Percentiles rank a stretch among this genome's conserved stretches.
Evolutionary conservation across 1,140 invertebrate species (phyloP).

Genomic region (Theocolax elegans): DNA sequence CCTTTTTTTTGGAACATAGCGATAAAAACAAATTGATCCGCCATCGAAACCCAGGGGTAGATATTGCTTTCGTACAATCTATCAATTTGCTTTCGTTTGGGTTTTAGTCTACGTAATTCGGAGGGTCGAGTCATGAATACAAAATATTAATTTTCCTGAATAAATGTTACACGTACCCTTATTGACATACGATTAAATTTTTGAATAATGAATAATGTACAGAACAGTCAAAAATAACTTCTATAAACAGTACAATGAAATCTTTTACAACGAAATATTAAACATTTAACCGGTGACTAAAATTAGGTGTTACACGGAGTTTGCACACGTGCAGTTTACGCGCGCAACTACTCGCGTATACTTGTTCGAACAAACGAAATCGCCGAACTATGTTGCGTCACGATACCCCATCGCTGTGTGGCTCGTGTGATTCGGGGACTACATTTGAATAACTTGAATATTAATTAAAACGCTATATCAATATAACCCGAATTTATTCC

Average conservation of each 20-base stretch:
- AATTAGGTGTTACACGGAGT: too few species aligned
- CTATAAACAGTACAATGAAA: too few species aligned
- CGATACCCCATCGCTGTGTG: neutral
- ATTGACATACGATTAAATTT: too few species aligned
- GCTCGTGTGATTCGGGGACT: slow-evolving; percentile 7
- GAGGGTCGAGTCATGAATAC: too few species aligned
- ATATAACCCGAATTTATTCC: slow-evolving; percentile 3
- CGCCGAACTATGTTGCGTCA: slow-evolving; percentile 7
- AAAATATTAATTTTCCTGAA: too few species aligned
- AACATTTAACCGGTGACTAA: too few species aligned
- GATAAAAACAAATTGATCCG: neutral
- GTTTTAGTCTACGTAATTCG: too few species aligned
- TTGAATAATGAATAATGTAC: too few species aligned
- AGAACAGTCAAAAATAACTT: too few species aligned
- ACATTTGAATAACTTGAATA: slow-evolving; percentile 23
- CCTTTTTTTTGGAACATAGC: neutral
- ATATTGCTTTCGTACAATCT: neutral
- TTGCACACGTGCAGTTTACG: neutral
- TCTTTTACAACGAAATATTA: too few species aligned
- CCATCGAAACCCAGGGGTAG: too few species aligned
- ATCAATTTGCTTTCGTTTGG: neutral
- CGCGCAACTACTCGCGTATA: neutral
- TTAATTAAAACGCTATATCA: slow-evolving; percentile 15
- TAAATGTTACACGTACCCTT: too few species aligned
- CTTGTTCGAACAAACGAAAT: neutral